Evolutionary conservation across 2,888 invertebrate genomes (phyloP).

Genomic region (Spodoptera exigua): DNA sequence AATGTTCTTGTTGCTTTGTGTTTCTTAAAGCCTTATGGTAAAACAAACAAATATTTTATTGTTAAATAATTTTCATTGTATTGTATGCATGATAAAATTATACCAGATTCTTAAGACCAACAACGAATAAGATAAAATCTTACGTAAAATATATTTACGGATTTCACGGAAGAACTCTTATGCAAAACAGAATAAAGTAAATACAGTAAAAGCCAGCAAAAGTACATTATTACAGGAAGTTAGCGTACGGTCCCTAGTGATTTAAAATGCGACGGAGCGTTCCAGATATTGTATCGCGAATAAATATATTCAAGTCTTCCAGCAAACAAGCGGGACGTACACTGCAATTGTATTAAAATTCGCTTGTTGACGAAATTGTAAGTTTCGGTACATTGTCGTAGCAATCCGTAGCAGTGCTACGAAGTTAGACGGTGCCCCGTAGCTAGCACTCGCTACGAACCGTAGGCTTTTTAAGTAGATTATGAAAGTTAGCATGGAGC

Average conservation of each 20-base stretch:
- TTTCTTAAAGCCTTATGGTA: neutral
- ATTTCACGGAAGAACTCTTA: neutral
- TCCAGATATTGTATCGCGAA: constrained; percentile 49
- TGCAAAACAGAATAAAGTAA: constrained; percentile 21
- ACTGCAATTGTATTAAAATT: constrained; percentile 59
- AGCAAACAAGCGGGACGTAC: constrained; percentile 43
- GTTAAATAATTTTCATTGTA: no score
- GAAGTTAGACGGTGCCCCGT: constrained; percentile 41
- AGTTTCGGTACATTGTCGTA: constrained; percentile 50
- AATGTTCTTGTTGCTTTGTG: neutral
- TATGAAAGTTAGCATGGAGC: constrained; percentile 39
- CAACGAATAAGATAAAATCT: no score
- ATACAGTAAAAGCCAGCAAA: constrained; percentile 14
- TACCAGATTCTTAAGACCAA: no score
- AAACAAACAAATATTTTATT: no score
- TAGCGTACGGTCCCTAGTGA: constrained; percentile 45
- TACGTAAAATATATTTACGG: no score
- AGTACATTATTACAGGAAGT: constrained; percentile 34
- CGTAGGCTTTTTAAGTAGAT: constrained; percentile 49
- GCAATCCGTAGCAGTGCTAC: constrained; percentile 51
- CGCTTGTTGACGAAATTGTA: constrained; percentile 54
- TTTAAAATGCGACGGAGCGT: constrained; percentile 45
- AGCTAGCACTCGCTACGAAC: constrained; percentile 39
- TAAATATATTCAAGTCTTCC: constrained; percentile 51
- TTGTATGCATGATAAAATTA: no score